Evolutionary conservation across 1,140 invertebrate genomes (phyloP).

Genomic region (Lithobius niger): DNA sequence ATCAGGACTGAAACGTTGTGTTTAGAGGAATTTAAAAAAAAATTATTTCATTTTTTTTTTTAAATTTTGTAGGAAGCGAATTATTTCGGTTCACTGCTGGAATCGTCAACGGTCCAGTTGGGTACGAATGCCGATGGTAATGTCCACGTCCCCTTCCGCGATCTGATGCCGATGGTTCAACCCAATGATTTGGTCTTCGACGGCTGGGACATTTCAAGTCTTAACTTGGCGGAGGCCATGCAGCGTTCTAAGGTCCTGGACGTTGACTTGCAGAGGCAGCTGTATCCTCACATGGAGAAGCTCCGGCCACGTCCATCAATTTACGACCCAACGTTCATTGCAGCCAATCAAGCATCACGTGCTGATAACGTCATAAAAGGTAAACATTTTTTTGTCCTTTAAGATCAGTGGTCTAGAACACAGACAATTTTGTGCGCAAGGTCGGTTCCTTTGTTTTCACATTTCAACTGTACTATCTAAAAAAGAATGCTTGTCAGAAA

Average conservation of each 20-base stretch:
- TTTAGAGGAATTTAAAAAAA: no score
- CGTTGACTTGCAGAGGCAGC: slow-evolving; percentile 43
- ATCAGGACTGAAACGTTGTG: no score
- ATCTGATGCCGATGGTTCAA: slow-evolving; percentile 75
- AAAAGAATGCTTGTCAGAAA: no score
- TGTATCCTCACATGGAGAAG: slow-evolving; percentile 52
- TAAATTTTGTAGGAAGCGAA: slow-evolving; percentile 49
- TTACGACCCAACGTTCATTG: slow-evolving; percentile 84
- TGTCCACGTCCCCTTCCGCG: slow-evolving; percentile 57
- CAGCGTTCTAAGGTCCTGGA: slow-evolving; percentile 53
- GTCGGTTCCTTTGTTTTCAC: no score
- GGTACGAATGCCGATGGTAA: slow-evolving; percentile 53
- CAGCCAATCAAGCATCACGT: slow-evolving; percentile 80
- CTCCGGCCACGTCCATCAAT: slow-evolving; percentile 71
- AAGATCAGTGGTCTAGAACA: no score
- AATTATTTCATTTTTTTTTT: background rate
- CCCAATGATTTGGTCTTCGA: slow-evolving; percentile 80
- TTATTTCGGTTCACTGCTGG: slow-evolving; percentile 81
- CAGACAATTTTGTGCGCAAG: no score
- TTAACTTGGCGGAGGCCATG: slow-evolving; percentile 76
- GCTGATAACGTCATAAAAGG: slow-evolving; percentile 65
- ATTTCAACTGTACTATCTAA: no score
- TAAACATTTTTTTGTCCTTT: no score
- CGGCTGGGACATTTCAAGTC: slow-evolving; percentile 82
- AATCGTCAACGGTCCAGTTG: slow-evolving; percentile 71